Percentiles rank a stretch among this genome's conserved stretches.
phyloP scores from a whole-genome alignment of 37 sponge, comb jelly and placozoan species.

The Hormiphora californensis region DNA sequence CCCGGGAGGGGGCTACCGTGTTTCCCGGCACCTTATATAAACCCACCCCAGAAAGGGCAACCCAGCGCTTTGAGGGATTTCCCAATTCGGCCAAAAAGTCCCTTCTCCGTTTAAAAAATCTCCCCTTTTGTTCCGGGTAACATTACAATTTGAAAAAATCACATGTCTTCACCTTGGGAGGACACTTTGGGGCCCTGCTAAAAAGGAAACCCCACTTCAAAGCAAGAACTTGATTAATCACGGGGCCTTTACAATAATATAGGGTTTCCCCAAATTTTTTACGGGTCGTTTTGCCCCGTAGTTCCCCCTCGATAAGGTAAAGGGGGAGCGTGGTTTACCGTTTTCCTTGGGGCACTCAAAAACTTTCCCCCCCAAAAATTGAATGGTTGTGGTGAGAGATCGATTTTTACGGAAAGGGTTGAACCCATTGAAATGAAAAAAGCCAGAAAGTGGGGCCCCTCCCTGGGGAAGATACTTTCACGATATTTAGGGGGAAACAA shows the following conservation, averaged over 20 bases:
- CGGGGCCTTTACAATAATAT: conserved; percentile 77
- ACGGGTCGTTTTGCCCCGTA: conserved; percentile 88
- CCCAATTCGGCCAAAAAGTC: conserved; percentile 92
- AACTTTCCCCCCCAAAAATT: no score
- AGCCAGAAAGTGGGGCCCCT: conserved; percentile 78
- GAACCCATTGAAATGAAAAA: not conserved
- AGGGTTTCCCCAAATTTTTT: no score
- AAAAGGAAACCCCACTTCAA: not conserved
- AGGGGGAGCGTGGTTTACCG: no score
- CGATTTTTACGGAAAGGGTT: no score
- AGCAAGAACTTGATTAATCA: not conserved
- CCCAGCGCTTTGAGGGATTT: conserved; percentile 71
- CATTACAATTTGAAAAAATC: conserved; percentile 88
- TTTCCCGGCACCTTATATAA: conserved; percentile 80
- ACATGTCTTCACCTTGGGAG: conserved; percentile 79
- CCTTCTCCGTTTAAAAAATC: conserved; percentile 88
- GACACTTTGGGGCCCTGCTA: no score
- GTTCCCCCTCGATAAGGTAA: conserved; percentile 94
- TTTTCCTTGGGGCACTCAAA: no score
- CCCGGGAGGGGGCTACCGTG: conserved; percentile 91
- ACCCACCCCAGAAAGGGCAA: conserved; percentile 17
- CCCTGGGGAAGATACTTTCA: conserved; percentile 86
- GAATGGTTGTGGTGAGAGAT: no score
- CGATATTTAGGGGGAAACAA: conserved; percentile 96
- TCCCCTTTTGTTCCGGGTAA: conserved; percentile 90